Evolutionary conservation across 2,888 invertebrate genomes (phyloP), one percentile per base, ranked within the genome.

Genomic region (Drosophila algonquin): DNA sequence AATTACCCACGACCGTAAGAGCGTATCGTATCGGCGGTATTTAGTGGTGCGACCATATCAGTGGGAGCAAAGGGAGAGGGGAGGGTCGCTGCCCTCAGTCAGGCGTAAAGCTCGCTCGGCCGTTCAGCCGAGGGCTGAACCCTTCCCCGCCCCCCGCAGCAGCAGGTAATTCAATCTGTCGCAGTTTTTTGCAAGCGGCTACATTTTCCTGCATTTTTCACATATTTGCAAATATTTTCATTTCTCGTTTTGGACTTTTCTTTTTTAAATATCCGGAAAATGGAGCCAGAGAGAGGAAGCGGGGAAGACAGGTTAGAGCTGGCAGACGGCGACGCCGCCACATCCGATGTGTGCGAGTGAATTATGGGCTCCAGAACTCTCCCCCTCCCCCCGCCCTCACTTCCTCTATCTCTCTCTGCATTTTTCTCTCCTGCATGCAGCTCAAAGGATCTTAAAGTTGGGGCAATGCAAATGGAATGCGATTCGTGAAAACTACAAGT

Each of bases 91-190:
- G 60, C 59, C 57, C 68, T 63, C 74, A 78, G 24, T 61, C 68
- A 64, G 77, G 69, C 79, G 83, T 69, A 58, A 64, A 68, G 75
- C 40, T 40, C 40, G n/a, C 7, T 40, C 40, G 40, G 40, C 40
- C 40, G n/a, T 40, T n/a, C 40, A 40, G n/a, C n/a, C 40, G n/a
- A 63, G 63, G 76, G 54, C 16, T 40, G 69, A 44, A 46, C 46
- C 40, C 48, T 21, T 27, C n/a, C 44, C 54, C 59, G 16, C 51
- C 44, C 45, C 46, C 51, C 35, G 32, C 53, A 57, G 50, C 68
- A 73, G 40, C 53, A 73, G 79, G 70, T 89, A 85, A 81, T 89
- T 85, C 89, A 87, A 85, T 85, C 89, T 89, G 89, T 77, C 81
- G 84, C 83, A 72, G 68, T 75, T 84, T 76, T 61, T 71, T 63